A percentile compares a stretch with the other conserved stretches of the same genome.
These are phyloP conservation scores for Triplophysa bombifrons DNA, from an alignment of 2,797 vertebrate genomes.

Conservation along the genomic window DNA sequence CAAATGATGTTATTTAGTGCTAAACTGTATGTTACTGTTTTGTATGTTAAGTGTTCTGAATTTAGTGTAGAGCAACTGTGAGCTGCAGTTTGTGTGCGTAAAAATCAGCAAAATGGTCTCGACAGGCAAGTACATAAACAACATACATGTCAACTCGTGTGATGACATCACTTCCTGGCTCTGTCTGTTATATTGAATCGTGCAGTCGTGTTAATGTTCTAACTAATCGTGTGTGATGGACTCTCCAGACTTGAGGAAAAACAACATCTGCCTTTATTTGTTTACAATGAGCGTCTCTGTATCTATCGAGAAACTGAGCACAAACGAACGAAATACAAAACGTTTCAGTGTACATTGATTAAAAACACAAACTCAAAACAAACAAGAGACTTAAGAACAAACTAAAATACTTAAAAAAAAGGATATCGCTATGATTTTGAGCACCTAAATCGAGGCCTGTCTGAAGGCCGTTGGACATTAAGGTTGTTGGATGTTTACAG, in stretches of 20 bases:
- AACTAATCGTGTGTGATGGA: no score
- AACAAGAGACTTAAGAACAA: conserved; percentile 20
- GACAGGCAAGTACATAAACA: no score
- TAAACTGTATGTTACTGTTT: no score
- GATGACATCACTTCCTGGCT: neutral
- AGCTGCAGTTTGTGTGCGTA: no score
- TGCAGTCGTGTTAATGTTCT: no score
- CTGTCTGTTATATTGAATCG: no score
- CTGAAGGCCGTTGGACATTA: conserved; percentile 31
- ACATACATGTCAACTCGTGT: neutral
- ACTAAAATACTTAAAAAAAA: conserved; percentile 30
- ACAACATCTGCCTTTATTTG: conserved; percentile 72
- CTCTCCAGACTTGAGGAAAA: neutral
- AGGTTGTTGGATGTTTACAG: conserved; percentile 65
- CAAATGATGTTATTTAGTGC: no score
- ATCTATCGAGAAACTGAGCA: conserved; percentile 60
- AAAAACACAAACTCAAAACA: conserved; percentile 56
- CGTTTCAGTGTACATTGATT: conserved; percentile 57
- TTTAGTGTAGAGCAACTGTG: no score
- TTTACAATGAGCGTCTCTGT: conserved; percentile 57
- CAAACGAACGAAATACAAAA: conserved; percentile 64
- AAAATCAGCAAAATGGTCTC: no score
- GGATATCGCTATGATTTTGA: conserved; percentile 29
- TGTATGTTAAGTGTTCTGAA: no score
- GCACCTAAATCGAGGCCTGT: conserved; percentile 49